Percentiles rank a stretch among this genome's conserved stretches.
Conservation (phyloP, 2,113 vertebrate species). For the Xiphias gladius region DNA sequence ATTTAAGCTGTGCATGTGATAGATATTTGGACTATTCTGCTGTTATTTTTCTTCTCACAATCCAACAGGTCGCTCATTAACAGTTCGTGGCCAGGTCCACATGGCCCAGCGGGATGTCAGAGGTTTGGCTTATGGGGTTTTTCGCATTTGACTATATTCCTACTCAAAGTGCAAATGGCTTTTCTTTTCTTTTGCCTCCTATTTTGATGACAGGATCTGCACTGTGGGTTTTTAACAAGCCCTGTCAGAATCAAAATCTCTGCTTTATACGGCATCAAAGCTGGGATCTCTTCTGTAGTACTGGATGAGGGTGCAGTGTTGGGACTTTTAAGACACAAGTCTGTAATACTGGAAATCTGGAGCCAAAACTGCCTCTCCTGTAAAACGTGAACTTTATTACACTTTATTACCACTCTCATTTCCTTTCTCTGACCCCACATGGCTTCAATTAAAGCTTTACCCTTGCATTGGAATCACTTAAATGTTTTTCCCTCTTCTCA, state of each 20-base stretch:
- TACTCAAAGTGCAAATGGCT: neutral
- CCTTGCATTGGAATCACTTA: slow-evolving; percentile 48
- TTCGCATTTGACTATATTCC: neutral
- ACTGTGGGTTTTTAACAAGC: slow-evolving; percentile 37
- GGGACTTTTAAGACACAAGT: slow-evolving; percentile 31
- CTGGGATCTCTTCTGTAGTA: slow-evolving; percentile 43
- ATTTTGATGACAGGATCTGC: slow-evolving; percentile 34
- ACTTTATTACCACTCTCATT: slow-evolving; percentile 53
- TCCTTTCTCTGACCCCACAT: slow-evolving; percentile 52
- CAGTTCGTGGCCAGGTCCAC: neutral
- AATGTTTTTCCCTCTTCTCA: slow-evolving; percentile 37
- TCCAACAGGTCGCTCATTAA: neutral
- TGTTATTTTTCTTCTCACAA: slow-evolving; percentile 49
- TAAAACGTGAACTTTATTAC: slow-evolving; percentile 61
- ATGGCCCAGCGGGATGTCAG: neutral
- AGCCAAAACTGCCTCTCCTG: slow-evolving; percentile 38
- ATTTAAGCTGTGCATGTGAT: slow-evolving; percentile 55
- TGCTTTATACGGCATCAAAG: slow-evolving; percentile 16
- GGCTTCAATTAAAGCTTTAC: slow-evolving; percentile 62
- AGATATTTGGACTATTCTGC: slow-evolving; percentile 50
- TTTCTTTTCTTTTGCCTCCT: neutral
- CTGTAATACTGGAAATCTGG: slow-evolving; percentile 23
- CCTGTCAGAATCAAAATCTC: slow-evolving; percentile 17
- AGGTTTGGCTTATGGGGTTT: neutral
- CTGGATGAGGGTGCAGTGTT: slow-evolving; percentile 31